Base-by-base conservation (phyloP, 2,113 vertebrate genomes). In the Ursus arctos region DNA sequence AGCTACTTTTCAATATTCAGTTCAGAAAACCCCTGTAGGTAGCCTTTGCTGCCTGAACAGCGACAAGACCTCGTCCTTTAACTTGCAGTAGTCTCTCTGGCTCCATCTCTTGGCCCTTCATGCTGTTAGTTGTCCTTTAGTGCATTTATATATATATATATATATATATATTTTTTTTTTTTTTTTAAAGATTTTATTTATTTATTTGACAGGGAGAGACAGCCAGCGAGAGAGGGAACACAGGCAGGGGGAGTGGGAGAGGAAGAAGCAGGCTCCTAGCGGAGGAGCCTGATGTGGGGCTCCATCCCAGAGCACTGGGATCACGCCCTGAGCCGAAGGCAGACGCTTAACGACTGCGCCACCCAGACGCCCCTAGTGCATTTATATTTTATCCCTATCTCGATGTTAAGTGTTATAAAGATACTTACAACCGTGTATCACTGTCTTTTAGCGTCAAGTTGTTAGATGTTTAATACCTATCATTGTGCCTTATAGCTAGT, bases 371-470 rank as follows among this genome's bases (percentile, higher is more conserved):
- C 43, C 43, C 43, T 49, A 8, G 12, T 87, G 21, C 16, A 6
- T 95, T 53, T 94, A 61, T 79, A 53, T 82, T 91, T 95, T 59
- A 82, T 82, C 36, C 31, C 26, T 86, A 26, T 76, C 74, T 97
- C 71, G 36, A 80, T 43, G 43, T 19, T 74, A 90, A 74, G 40
- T 89, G 26, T 88, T 63, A 71, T 40, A 33, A 96, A 92, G 71
- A 55, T 18, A 85, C 31, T 81, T 82, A 61, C 11, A 94, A 87
- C 51, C 9, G 18, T 88, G 2, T 89, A 47, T 93, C 74, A 53
- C 26, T 82, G 31, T 80, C 43, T 63, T 93, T 94, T 87, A 94
- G 49, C 92, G 65, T 94, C 28, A 65, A 24, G 65, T 90, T 89
- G 47, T 84, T 86, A 53, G 13, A 65, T 92, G 31, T 94, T 96